Base-by-base conservation (phyloP, 2,888 invertebrate genomes). In the Macrophya alboannulata region DNA sequence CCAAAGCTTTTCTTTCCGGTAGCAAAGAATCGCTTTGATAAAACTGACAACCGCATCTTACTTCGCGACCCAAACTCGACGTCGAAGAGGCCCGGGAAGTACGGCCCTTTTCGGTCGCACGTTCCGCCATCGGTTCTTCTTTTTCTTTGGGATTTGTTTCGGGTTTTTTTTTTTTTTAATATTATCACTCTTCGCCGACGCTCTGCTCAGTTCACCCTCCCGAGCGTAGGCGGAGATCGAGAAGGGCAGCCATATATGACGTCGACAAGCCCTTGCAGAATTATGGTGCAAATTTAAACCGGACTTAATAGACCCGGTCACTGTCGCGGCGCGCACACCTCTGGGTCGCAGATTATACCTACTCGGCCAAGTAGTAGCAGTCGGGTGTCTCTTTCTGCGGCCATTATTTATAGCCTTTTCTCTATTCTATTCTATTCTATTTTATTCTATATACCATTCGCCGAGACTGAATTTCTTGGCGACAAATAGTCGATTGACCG, bases 21-120 rank as follows among this genome's bases (percentile, higher is more conserved):
- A 97, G 94, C 90, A 97, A 94, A 86, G 97, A 96, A 93, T 97
- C 97, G 93, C 96, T 96, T 94, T 97, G 96, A 94, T 96, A 98
- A 94, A 96, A 98, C 94, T 98, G 97, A 94, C 98, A 97, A 89
- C 95, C 97, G 94, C 98, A 97, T 89, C 98, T 96, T 87, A 98
- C 97, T 93, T 97, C 97, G 91, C 97, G 95, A 87, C 94, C 93
- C 90, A 93, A 92, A 91, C 93, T 94, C 86, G 97, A 96, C 89
- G 95, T 95, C 89, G 96, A 95, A 87, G 95, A 94, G 85, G 94
- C 95, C 90, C 96, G 95, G 88, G 96, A 96, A 92, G 96, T 96
- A 92, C 96, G 96, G 92, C 96, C 96, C 91, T 97, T 95, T 87
- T 97, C 96, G 85, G 95, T 90, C 95, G 62, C 95, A 96, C 91